Evolutionary conservation across 2,888 invertebrate genomes (phyloP).

Genomic region (Stenodema calcarata): DNA sequence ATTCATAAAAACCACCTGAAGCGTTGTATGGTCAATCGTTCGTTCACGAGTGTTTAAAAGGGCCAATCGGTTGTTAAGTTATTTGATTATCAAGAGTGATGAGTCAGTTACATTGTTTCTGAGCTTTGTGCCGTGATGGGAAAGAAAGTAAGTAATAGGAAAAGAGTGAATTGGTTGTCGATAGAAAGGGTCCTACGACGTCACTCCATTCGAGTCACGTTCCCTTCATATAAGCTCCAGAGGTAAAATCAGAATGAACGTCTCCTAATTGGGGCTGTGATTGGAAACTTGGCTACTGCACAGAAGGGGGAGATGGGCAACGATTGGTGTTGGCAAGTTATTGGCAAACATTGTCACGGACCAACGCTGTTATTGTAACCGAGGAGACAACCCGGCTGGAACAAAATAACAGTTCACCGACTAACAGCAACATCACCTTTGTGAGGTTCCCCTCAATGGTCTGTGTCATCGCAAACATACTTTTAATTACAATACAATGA

Average conservation of each 20-base stretch:
- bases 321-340: slow-evolving; percentile 28
- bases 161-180: slow-evolving; percentile 32
- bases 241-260: slow-evolving; percentile 41
- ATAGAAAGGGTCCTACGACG: background rate
- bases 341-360: slow-evolving; percentile 25
- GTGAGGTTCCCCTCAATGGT: no score
- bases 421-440: no score
- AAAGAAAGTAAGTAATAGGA: no score
- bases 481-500: no score
- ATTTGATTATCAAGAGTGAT: no score
- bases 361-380: background rate
- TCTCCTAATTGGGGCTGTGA: slow-evolving; percentile 37
- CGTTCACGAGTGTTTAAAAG: no score
- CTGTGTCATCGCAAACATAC: no score
- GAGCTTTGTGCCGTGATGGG: no score
- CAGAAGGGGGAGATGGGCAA: background rate
- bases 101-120: no score
- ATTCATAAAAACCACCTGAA: no score
- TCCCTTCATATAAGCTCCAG: slow-evolving; percentile 34
- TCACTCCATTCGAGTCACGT: slow-evolving; percentile 40
- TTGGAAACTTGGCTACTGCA: slow-evolving; percentile 25
- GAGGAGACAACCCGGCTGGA: background rate
- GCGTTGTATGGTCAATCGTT: no score
- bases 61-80: no score
- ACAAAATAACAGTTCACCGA: background rate